Percentiles rank a stretch among this genome's conserved stretches.
Conservation (phyloP, 2,113 vertebrate genomes). For the Pituophis catenifer region DNA sequence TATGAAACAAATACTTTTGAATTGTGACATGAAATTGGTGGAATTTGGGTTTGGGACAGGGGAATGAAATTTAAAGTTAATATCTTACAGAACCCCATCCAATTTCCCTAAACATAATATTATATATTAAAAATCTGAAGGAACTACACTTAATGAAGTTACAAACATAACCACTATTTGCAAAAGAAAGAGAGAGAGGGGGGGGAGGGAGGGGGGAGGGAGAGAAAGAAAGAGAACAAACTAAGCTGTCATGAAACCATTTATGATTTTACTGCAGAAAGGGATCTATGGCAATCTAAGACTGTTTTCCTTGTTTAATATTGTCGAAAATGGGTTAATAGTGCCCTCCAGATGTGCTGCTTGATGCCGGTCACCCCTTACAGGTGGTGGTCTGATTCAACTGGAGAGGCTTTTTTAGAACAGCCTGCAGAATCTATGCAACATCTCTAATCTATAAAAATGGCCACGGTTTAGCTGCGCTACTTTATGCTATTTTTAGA, state of each 20-base stretch:
- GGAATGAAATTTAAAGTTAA: background rate
- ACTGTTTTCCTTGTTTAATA: background rate
- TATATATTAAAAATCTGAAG: background rate
- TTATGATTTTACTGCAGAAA: background rate
- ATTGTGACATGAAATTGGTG: background rate
- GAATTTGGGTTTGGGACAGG: background rate
- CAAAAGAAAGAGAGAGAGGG: background rate
- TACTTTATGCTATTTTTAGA: background rate
- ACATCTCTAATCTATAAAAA: background rate
- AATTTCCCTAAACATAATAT: background rate
- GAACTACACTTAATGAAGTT: background rate
- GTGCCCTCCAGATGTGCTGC: background rate
- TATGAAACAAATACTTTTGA: background rate
- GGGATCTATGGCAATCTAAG: background rate
- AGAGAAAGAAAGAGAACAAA: fast-evolving
- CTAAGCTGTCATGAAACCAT: background rate
- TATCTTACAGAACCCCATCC: background rate
- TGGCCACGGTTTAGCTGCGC: background rate
- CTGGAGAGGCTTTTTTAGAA: background rate
- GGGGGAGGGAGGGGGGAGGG: fast-evolving
- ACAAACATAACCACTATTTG: background rate
- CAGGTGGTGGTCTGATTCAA: background rate
- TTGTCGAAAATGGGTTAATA: background rate
- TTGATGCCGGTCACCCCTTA: background rate
- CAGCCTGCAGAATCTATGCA: background rate